Percentiles rank a stretch among this genome's conserved stretches.
These are phyloP conservation scores for Eupsilia transversa DNA, from an alignment of 2,888 invertebrate species.

Conservation along the genomic window DNA sequence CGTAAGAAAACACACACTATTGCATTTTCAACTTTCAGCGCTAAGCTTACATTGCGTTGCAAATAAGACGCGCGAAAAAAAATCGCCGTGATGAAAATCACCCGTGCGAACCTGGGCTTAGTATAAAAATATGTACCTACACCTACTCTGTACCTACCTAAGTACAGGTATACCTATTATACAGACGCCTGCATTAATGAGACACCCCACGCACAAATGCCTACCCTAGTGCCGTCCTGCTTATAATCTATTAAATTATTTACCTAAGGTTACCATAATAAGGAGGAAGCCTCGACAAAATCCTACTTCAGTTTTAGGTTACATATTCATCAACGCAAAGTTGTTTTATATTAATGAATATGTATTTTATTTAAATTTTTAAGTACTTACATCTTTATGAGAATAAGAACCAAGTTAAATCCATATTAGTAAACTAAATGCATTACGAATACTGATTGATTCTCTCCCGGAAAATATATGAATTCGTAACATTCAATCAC, in stretches of 20 bases:
- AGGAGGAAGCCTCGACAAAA: no score
- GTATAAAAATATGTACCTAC: background rate
- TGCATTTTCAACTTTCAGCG: no score
- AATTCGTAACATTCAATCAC: conserved; percentile 36
- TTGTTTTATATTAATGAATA: no score
- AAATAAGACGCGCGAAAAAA: background rate
- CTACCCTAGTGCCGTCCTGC: background rate
- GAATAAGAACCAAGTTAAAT: background rate
- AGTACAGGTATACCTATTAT: background rate
- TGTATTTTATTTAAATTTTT: no score
- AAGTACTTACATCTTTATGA: background rate
- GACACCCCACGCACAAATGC: background rate
- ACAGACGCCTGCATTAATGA: background rate
- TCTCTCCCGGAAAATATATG: conserved; percentile 8
- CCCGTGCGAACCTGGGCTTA: background rate
- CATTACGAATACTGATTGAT: background rate
- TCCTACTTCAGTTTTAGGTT: no score
- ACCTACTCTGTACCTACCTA: background rate
- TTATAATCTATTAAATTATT: background rate
- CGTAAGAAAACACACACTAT: no score
- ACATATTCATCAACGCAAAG: no score
- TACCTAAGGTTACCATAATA: background rate
- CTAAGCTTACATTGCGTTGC: background rate
- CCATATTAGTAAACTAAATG: background rate
- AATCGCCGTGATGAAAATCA: no score